Evolutionary conservation across 2,888 invertebrate genomes (phyloP), one percentile per base, ranked within the genome.

Genomic region (Phaonia tiefii): DNA sequence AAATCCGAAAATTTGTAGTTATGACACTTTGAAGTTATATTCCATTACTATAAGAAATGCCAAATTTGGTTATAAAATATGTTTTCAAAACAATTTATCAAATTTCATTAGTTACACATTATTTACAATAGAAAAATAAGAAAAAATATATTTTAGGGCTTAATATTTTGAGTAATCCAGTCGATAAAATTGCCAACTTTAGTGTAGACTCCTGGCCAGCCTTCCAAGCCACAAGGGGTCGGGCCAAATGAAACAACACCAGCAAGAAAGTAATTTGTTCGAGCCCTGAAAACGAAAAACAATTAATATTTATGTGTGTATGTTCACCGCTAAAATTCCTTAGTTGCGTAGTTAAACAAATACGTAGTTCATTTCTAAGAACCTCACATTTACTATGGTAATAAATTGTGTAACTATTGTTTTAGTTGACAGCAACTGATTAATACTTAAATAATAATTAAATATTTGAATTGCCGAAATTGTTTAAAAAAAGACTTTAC

Each of bases 201-300:
- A 0, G 94, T 94, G 84, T 94, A 94, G 66, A 94, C 93, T 1
- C 94, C 94, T 0, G 94, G 94, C 89, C 89, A 94, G 4, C 92
- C 92, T 42, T 89, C 88, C 86, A 92, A 91, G 0, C 94, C 94
- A 83, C 94, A 94, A 0, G 92, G 92, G 0, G 92, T 91, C 1
- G 93, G 93, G 3, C 94, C 94, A 84, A 93, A 94, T 0, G 94
- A 94, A 0, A 94, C 94, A 13, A 94, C 89, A 0, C 94, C 94
- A 10, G 92, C 90, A 0, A 91, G 88, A 63, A 91, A 92, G 91
- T 92, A 93, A 91, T 92, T 93, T 63, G 89, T 85, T 7, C 84
- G 80, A 20, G 85, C 85, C n/a, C 88, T 72, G 5, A 5, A 63
- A 70, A n/a, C n/a, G n/a, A n/a, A n/a, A n/a, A n/a, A 25, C 3